A percentile compares a stretch with the other conserved stretches of the same genome.
phyloP scores from a whole-genome alignment of 2,888 invertebrate genomes.

The Drosophila maculinotata region DNA sequence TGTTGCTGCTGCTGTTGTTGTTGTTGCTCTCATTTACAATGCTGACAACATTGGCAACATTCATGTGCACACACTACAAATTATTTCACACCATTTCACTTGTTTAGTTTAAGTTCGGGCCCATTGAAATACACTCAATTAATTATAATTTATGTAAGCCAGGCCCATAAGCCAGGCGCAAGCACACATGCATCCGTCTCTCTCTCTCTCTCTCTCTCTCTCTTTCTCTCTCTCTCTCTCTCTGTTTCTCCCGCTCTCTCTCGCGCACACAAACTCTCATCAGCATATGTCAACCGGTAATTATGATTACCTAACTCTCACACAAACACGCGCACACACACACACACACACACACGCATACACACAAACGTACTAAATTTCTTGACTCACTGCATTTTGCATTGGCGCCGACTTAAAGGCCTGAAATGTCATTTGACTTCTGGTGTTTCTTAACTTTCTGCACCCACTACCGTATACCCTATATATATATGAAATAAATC shows the following conservation, averaged over 20 bases:
- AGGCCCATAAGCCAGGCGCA: constrained; percentile 11
- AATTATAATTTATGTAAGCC: constrained; percentile 67
- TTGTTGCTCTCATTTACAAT: constrained; percentile 18
- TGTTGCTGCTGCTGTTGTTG: neutral
- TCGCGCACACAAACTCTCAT: constrained; percentile 10
- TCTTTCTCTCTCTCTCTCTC: neutral
- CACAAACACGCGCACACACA: constrained; percentile 1
- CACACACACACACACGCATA: neutral
- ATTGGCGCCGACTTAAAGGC: constrained; percentile 4
- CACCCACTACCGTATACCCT: neutral
- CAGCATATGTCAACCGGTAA: constrained; percentile 37
- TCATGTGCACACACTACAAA: constrained; percentile 28
- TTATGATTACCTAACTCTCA: constrained; percentile 30
- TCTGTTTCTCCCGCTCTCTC: neutral
- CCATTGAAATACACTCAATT: constrained; percentile 62
- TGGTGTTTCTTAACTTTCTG: neutral
- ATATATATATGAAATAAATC: neutral
- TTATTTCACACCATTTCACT: constrained; percentile 68
- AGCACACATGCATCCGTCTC: constrained; percentile 1
- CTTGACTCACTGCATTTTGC: constrained; percentile 23
- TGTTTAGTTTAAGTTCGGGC: constrained; percentile 43
- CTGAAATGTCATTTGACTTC: neutral
- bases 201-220: constrained; percentile 1
- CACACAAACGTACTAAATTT: neutral
- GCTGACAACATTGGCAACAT: constrained; percentile 17